phyloP scores from a whole-genome alignment of 2,797 vertebrate species.

The Gorsachius magnificus region DNA sequence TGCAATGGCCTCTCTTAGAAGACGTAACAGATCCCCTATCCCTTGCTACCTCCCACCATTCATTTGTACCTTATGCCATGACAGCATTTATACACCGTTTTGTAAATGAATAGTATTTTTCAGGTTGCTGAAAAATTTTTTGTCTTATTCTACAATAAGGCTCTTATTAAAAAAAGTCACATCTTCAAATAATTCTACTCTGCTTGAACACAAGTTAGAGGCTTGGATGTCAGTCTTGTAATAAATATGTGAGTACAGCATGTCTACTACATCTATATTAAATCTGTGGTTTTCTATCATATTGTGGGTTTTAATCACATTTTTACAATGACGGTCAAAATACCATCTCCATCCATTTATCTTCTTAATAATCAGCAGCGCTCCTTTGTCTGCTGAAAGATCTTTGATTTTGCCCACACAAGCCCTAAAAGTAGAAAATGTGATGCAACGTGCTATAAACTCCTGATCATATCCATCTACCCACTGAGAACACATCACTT shows the following conservation, averaged over 20 bases:
- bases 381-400: slow-evolving; percentile 24
- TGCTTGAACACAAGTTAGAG: not conserved
- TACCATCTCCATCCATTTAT: slow-evolving; percentile 25
- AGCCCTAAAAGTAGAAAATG: slow-evolving; percentile 13
- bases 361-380: slow-evolving; percentile 54
- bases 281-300: slow-evolving; percentile 25
- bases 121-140: not conserved
- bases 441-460: slow-evolving; percentile 14
- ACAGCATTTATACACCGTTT: not conserved
- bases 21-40: not conserved
- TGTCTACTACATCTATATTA: slow-evolving; percentile 52
- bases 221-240: not conserved
- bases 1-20: not conserved
- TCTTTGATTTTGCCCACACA: slow-evolving; percentile 28
- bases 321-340: slow-evolving; percentile 33
- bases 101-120: not conserved
- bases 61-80: not conserved
- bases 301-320: slow-evolving; percentile 31
- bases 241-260: not conserved
- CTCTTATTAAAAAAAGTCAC: not conserved
- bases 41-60: not conserved
- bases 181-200: not conserved
- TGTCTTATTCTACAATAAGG: not conserved
- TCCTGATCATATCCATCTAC: not conserved
- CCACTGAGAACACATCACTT: not conserved